Evolutionary conservation across 2,797 vertebrate species (phyloP).

Genomic region (Chelidonichthys spinosus): DNA sequence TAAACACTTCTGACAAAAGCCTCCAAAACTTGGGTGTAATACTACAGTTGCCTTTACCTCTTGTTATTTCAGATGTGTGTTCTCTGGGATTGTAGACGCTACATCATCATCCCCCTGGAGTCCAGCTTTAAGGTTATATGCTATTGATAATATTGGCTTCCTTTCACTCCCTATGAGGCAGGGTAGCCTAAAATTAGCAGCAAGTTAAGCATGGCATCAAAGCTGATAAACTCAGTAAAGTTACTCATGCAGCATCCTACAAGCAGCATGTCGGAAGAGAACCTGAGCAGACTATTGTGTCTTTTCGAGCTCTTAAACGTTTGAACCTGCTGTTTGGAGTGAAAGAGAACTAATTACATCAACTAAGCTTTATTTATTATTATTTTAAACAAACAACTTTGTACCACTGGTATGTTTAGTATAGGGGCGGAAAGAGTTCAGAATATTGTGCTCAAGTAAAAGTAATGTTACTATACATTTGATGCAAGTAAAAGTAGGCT

Average conservation of each 20-base stretch:
- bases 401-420: no score
- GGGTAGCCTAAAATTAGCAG: constrained; percentile 64
- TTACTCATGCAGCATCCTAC: constrained; percentile 51
- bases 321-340: background rate
- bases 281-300: constrained; percentile 5
- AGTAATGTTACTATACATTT: no score
- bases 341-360: background rate
- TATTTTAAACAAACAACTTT: background rate
- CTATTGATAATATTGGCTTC: constrained; percentile 70
- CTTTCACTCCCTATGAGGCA: constrained; percentile 46
- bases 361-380: background rate
- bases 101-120: constrained; percentile 7
- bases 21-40: background rate
- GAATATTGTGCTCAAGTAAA: background rate
- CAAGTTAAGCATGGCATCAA: constrained; percentile 49
- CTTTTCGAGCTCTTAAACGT: constrained; percentile 5
- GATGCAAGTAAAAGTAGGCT: background rate
- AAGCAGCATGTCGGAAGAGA: background rate
- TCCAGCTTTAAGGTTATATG: constrained; percentile 51
- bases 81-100: background rate
- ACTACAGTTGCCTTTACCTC: background rate
- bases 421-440: background rate
- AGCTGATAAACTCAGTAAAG: constrained; percentile 60
- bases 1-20: constrained; percentile 4
- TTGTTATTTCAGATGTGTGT: background rate